Evolutionary conservation across 2,888 invertebrate species (phyloP), one percentile per base, ranked within the genome.

Genomic region (Eristalinus sepulchralis): DNA sequence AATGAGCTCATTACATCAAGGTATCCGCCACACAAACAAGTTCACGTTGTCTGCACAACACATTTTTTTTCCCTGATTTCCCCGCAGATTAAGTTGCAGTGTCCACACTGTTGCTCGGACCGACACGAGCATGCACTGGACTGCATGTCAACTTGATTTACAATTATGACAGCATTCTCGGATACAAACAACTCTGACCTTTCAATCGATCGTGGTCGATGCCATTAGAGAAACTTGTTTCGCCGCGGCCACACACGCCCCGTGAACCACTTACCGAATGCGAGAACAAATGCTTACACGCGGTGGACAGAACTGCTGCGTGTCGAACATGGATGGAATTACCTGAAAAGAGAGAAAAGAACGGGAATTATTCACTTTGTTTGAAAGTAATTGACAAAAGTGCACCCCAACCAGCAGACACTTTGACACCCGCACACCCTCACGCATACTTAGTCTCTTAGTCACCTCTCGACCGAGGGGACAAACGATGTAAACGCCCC

Each of bases 401-500:
- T 59, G 27, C 10, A 53, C 75, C n/a, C 53, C 20, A 22, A 34
- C 24, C 17, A 57, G 2, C 27, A 27, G 27, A 27, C 27, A 47
- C 47, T 17, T 17, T 17, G 17, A n/a, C 47, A 17, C 8, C 17
- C 4, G n/a, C 17, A 47, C 47, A 47, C 47, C 47, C 47, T 47
- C 17, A 47, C 47, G 17, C 47, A 8, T 17, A 8, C 17, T 71
- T 36, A 59, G 33, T 31, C 36, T 72, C 55, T 70, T 73, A 73
- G 63, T 63, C 78, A 36, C 34, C 53, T 72, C 66, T 76, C 72
- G 80, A 70, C 80, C 84, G 22, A 80, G 1, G 63, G 68, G 68
- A 79, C 70, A 75, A 60, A 64, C 39, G 47, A 66, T 60, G 66
- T 66, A 60, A 75, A 84, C 75, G 80, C 70, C 64, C 75, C 22